A percentile compares a stretch with the other conserved stretches of the same genome.
Evolutionary conservation across 1,140 invertebrate species (phyloP).

Genomic region (Caenorhabditis briggsae): DNA sequence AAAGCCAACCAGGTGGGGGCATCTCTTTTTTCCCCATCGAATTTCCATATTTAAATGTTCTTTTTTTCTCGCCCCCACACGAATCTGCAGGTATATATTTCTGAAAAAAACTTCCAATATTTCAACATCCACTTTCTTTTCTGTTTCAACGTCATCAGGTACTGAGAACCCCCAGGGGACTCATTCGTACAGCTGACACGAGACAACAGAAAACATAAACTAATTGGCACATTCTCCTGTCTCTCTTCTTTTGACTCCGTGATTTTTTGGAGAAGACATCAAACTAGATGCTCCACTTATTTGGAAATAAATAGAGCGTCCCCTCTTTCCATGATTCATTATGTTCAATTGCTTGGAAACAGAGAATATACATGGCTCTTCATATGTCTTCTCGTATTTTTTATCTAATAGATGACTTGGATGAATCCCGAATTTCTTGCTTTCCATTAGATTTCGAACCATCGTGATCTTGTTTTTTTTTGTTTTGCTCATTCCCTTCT

Average conservation of each 20-base stretch:
- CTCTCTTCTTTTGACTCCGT: constrained; percentile 9
- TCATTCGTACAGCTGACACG: neutral
- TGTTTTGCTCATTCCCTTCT: no score
- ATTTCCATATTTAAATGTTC: no score
- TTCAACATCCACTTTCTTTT: neutral
- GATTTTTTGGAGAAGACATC: neutral
- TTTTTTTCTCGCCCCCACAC: no score
- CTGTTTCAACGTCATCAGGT: constrained; percentile 1
- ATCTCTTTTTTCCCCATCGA: no score
- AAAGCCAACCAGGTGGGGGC: no score
- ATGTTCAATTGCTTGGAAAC: constrained; percentile 51
- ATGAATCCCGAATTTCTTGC: neutral
- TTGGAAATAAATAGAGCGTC: neutral
- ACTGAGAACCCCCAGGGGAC: neutral
- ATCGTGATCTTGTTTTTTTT: no score
- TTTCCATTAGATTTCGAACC: neutral
- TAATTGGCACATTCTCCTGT: constrained; percentile 2
- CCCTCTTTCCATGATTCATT: neutral
- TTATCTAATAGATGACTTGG: neutral
- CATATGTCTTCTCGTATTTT: neutral
- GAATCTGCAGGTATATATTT: neutral
- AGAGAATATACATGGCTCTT: neutral
- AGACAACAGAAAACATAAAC: neutral
- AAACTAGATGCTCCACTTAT: constrained; percentile 23
- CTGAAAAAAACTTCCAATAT: neutral